Percentiles rank a stretch among this genome's conserved stretches.
Conservation (phyloP, 30 jellyfish, hydroid and myxozoan species). For the Turritopsis dohrnii region DNA sequence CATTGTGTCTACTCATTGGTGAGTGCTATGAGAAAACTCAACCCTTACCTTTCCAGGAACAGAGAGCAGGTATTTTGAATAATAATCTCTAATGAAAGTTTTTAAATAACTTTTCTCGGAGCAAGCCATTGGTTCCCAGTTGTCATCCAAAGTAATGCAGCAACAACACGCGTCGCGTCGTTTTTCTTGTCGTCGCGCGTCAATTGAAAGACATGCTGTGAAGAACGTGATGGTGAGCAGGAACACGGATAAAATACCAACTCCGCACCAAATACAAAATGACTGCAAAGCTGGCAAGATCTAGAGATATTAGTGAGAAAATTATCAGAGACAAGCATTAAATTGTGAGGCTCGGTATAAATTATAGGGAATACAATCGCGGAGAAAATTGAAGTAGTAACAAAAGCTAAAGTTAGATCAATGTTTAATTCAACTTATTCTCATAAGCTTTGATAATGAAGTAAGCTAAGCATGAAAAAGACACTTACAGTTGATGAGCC, state of each 20-base stretch:
- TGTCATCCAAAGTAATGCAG: slow-evolving; percentile 37
- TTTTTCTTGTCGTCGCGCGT: slow-evolving; percentile 42
- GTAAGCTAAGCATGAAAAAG: too few species aligned
- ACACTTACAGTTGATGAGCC: slow-evolving; percentile 77
- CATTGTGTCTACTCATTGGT: too few species aligned
- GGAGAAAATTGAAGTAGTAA: too few species aligned
- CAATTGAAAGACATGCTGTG: slow-evolving; percentile 60
- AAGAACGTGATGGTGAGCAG: slow-evolving; percentile 63
- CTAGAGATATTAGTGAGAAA: slow-evolving; percentile 26
- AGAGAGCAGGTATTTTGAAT: slow-evolving; percentile 38
- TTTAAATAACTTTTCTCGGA: slow-evolving; percentile 45
- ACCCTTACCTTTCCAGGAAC: slow-evolving; percentile 75
- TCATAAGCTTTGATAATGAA: too few species aligned
- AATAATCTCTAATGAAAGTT: slow-evolving; percentile 40
- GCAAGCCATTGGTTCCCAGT: slow-evolving; percentile 56
- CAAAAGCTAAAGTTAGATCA: too few species aligned
- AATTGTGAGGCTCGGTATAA: too few species aligned
- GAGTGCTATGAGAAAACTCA: too few species aligned
- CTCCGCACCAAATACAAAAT: slow-evolving; percentile 67
- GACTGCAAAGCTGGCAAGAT: slow-evolving; percentile 83
- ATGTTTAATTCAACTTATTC: too few species aligned
- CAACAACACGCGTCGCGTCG: slow-evolving; percentile 77
- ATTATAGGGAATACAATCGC: too few species aligned
- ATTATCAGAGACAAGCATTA: too few species aligned
- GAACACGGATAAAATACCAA: slow-evolving; percentile 69